These are phyloP conservation scores for Peromyscus maniculatus DNA, from an alignment of 2,113 vertebrate genomes.

Conservation along the genomic window DNA sequence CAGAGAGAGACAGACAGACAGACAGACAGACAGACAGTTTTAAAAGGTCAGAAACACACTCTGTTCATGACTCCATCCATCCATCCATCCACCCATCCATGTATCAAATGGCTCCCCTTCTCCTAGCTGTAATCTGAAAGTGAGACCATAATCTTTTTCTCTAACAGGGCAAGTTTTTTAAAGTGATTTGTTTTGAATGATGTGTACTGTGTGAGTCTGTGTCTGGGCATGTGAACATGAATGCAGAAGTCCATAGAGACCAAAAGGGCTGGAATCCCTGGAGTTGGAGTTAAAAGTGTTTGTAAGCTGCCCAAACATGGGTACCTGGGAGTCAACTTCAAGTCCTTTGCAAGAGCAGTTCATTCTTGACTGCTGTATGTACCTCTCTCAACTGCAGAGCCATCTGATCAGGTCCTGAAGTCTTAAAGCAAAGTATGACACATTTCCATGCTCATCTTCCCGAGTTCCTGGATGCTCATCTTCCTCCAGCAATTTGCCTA, in stretches of 20 bases:
- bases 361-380: not conserved
- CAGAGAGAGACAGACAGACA: too few relatives aligned
- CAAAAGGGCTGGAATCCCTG: not conserved
- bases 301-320: not conserved
- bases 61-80: not conserved
- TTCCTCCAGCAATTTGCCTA: not conserved
- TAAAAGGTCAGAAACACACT: not conserved
- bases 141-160: not conserved
- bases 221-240: not conserved
- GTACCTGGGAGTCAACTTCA: not conserved
- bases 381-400: not conserved
- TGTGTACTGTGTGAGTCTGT: not conserved
- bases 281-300: not conserved
- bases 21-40: not conserved
- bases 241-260: not conserved
- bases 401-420: not conserved
- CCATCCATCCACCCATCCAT: not conserved
- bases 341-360: not conserved
- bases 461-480: not conserved
- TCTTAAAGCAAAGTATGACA: not conserved
- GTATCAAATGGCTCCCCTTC: not conserved
- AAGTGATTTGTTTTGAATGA: not conserved
- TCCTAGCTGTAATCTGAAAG: not conserved
- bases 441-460: not conserved
- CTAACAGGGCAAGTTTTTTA: not conserved